Percentiles rank a stretch among this genome's conserved stretches.
Evolutionary conservation across 1,140 invertebrate genomes (phyloP).

Genomic region (Philopotamus ludificatus): DNA sequence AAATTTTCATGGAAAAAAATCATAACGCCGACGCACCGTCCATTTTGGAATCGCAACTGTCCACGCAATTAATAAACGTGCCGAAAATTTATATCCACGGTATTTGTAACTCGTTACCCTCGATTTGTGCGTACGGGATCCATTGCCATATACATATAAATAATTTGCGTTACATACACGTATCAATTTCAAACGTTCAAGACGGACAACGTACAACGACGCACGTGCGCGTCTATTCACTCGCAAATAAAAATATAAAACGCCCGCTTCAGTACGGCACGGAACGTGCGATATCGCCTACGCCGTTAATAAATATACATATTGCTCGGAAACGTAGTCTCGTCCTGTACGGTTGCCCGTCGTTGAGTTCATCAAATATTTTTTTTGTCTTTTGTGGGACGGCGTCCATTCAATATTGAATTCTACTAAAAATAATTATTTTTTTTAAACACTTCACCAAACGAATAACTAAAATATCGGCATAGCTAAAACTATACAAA

Average conservation of each 20-base stretch:
- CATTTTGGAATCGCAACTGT: no score
- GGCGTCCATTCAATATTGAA: constrained; percentile 30
- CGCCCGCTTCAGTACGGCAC: not conserved
- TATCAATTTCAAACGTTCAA: constrained; percentile 12
- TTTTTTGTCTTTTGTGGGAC: constrained; percentile 32
- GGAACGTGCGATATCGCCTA: no score
- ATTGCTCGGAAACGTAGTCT: no score
- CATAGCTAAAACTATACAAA: constrained; percentile 42
- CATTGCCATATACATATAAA: not conserved
- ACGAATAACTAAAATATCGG: constrained; percentile 37
- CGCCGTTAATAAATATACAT: no score
- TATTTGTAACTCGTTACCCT: no score
- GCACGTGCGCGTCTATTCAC: no score
- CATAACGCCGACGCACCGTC: no score
- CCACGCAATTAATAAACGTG: no score
- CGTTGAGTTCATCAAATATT: no score
- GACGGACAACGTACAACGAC: constrained; percentile 25
- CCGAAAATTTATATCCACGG: no score
- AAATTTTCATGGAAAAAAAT: no score
- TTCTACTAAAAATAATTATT: constrained; percentile 32
- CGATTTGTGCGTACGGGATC: not conserved
- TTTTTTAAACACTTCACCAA: constrained; percentile 35
- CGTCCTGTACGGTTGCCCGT: constrained; percentile 35
- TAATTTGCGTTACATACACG: not conserved
- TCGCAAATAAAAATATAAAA: no score